phyloP scores from a whole-genome alignment of 2,888 invertebrate species.

The Scaptomyza cyrtandrae region DNA sequence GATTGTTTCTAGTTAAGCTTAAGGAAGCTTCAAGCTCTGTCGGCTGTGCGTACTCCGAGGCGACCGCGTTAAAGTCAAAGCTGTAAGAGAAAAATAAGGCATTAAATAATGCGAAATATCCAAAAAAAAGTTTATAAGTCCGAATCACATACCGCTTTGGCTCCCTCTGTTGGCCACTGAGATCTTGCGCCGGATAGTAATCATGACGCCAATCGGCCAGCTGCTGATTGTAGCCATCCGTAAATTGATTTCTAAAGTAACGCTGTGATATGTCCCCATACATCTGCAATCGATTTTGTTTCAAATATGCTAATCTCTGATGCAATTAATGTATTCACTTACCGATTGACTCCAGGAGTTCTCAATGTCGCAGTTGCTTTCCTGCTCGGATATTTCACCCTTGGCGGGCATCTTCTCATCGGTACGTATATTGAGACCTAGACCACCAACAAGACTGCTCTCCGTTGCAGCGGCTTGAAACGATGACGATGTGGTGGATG shows the following conservation, averaged over 20 bases:
- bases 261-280: conserved; percentile 83
- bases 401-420: conserved; percentile 95
- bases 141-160: conserved; percentile 69
- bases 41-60: conserved; percentile 50
- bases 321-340: conserved; percentile 32
- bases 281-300: conserved; percentile 60
- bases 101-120: not conserved
- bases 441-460: conserved; percentile 82
- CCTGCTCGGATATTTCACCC: conserved; percentile 94
- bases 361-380: conserved; percentile 93
- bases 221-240: conserved; percentile 73
- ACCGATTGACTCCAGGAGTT: conserved; percentile 89
- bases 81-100: conserved; percentile 28
- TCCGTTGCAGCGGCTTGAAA: conserved; percentile 83
- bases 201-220: conserved; percentile 82
- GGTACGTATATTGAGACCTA: conserved; percentile 90
- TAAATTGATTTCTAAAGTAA: conserved; percentile 78
- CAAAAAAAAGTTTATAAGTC: not conserved
- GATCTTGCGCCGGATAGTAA: conserved; percentile 82
- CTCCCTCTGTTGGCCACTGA: conserved; percentile 74
- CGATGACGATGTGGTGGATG: conserved; percentile 78
- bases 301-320: not conserved
- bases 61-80: conserved; percentile 63
- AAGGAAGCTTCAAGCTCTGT: conserved; percentile 44
- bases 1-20: conserved; percentile 43